These are phyloP conservation scores for Mormoops blainvillei DNA, from an alignment of 2,113 vertebrate genomes.

Conservation along the genomic window DNA sequence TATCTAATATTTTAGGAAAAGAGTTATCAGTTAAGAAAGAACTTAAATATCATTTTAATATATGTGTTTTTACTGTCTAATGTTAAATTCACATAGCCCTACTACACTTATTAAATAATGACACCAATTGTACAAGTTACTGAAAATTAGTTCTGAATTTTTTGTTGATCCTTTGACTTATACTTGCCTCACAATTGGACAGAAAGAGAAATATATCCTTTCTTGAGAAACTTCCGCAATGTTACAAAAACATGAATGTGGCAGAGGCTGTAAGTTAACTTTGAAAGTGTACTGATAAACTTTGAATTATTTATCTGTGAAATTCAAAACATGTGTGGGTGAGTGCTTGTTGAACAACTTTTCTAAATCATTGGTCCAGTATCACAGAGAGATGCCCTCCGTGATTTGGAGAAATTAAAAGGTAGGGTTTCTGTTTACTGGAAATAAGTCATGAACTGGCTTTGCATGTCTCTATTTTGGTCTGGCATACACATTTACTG, in stretches of 20 bases:
- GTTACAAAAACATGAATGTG: background rate
- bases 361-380: background rate
- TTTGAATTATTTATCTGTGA: conserved; percentile 58
- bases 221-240: background rate
- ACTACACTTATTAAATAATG: background rate
- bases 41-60: background rate
- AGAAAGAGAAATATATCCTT: background rate
- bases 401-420: conserved; percentile 68
- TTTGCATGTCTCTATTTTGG: conserved; percentile 61
- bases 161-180: background rate
- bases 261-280: conserved; percentile 34
- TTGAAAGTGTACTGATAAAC: conserved; percentile 44
- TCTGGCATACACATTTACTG: conserved; percentile 44
- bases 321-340: conserved; percentile 54
- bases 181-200: background rate
- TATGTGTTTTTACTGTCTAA: background rate
- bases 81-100: background rate
- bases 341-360: background rate
- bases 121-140: background rate
- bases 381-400: background rate
- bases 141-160: background rate
- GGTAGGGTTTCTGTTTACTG: conserved; percentile 56
- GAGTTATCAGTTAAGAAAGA: background rate
- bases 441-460: conserved; percentile 42
- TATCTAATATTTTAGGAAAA: background rate